Evolutionary conservation across 2,888 invertebrate species (phyloP), one percentile per base, ranked within the genome.

Genomic region (Augochlorella aurata): DNA sequence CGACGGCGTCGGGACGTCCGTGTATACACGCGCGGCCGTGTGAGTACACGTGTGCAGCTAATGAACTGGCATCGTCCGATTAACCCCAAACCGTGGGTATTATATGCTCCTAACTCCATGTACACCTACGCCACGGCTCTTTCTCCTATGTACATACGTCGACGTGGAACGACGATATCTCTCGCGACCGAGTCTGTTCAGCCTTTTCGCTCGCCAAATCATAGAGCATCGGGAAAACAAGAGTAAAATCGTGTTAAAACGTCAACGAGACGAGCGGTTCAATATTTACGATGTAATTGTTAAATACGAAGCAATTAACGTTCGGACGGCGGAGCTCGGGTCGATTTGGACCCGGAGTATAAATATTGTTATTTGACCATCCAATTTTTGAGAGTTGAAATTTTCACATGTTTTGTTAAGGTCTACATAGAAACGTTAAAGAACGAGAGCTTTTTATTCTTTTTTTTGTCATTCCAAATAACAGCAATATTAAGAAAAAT

Each of bases 21-120:
- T 79, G 74, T 84, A 49, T 69, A 81, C 69, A 71, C n/a, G 29
- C 52, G 29, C 29, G 65, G 38, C 24, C 61, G 72, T 44, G 67
- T 63, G 21, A 66, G 74, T 72, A 77, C 86, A 82, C 81, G 85
- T 81, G 89, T 87, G 90, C 91, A 89, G 90, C 91, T 92, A 93
- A 93, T 92, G 92, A 93, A 93, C 92, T 92, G 90, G 90, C 90
- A 90, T 92, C 90, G 90, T 87, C 86, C 92, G 90, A 93, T 92
- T 92, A 92, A 92, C 90, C 89, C 89, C 89, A 88, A 90, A 89
- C 85, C 86, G 85, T 86, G 83, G 89, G 86, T 90, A 90, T 91
- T 92, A 90, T 87, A 87, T 88, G 89, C 88, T 70, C 18, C 85
- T 89, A 86, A 85, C 84, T 84, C 79, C 82, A 82, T 86, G 85